A percentile compares a stretch with the other conserved stretches of the same genome.
phyloP scores from a whole-genome alignment of 2,797 vertebrate genomes.

The Sternarchorhynchus goeldii region DNA sequence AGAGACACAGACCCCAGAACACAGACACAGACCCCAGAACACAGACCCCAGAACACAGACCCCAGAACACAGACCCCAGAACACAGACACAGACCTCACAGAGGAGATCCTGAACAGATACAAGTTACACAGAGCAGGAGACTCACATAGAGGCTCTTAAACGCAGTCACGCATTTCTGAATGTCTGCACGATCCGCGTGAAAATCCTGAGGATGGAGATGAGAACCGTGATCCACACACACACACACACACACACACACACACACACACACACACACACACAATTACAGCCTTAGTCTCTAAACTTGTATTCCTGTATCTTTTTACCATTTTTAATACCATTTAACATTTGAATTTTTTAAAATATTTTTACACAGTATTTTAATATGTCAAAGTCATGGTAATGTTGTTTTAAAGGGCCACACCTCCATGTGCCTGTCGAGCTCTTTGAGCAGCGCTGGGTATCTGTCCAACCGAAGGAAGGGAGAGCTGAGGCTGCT shows the following conservation, averaged over 20 bases:
- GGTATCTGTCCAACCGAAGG: slow-evolving; percentile 97
- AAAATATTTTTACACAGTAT: no score
- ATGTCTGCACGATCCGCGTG: slow-evolving; percentile 92
- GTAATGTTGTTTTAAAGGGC: background rate
- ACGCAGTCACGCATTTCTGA: slow-evolving; percentile 92
- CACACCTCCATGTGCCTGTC: slow-evolving; percentile 97
- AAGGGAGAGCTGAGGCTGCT: slow-evolving; percentile 98
- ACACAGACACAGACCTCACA: slow-evolving; percentile 14
- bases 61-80: no score
- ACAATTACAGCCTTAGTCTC: no score
- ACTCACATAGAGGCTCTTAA: slow-evolving; percentile 94
- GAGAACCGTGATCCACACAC: background rate
- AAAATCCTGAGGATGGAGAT: slow-evolving; percentile 78
- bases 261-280: background rate
- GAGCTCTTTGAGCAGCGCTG: slow-evolving; percentile 94
- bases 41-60: no score
- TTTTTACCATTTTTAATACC: no score
- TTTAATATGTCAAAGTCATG: no score
- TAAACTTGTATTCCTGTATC: no score
- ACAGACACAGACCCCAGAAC: no score
- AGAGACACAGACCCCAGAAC: no score
- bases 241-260: slow-evolving; percentile 6
- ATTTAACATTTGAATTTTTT: no score
- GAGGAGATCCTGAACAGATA: background rate
- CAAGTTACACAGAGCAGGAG: slow-evolving; percentile 19